Base-by-base conservation (phyloP, 2,888 invertebrate species). In the Perizoma flavofasciatum region DNA sequence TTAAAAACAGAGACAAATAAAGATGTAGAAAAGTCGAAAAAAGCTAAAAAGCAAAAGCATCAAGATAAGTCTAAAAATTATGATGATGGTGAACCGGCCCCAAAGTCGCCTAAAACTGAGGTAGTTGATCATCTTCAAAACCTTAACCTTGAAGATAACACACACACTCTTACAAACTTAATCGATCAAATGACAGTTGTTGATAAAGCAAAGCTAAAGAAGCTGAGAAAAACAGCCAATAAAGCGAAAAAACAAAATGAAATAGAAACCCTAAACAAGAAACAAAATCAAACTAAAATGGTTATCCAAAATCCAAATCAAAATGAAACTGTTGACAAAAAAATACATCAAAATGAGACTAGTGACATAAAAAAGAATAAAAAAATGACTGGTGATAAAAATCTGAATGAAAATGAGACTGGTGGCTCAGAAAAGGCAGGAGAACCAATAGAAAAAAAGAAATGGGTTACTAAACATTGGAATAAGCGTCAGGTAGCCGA, bases 161-260 rank as follows among this genome's bases (percentile, higher is more conserved):
- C 89, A 32, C 85, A 89, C 55, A 85, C 87, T 63, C 61, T 90
- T 9, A 79, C 83, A 32, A 81, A 82, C 61, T 63, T 91, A 22
- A 72, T 91, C 6, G 88, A 89, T 54, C 87, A 88, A 72, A 89
- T 91, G 89, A 74, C 77, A 3, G 88, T 90, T n/a, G 81, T 79
- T 43, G 88, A 87, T 50, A 89, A 85, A 65, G 75, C 76, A 8
- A 86, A 85, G 56, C 76, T 75, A 44, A 86, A 84, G 65, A 84
- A 80, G 59, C 69, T 77, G 0, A 82, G 68, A 65, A 72, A 75
- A 11, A 82, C 78, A 59, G 63, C 68, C 4, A 84, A 80, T 35
- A 82, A 79, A 61, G 75, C 78, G 8, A 82, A 77, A 54, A 65
- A 67, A n/a, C 67, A 0, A 34, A 6, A 5, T 10, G 22, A 44